Evolutionary conservation across 2,113 vertebrate genomes (phyloP), one percentile per base, ranked within the genome.

Genomic region (Mesembrinibis cayennensis): DNA sequence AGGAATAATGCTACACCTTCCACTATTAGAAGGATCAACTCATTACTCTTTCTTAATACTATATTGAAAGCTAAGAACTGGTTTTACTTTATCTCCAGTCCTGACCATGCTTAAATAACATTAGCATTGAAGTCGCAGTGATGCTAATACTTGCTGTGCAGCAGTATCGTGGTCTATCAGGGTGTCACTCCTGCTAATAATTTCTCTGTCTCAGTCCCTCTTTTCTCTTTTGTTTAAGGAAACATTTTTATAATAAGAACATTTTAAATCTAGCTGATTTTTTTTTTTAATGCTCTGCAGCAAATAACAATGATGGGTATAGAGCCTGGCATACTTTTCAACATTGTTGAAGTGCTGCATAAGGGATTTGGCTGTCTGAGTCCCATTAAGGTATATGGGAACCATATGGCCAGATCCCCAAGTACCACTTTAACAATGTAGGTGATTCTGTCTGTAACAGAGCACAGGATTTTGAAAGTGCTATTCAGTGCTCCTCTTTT

Each of bases 351-450:
- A 89, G 18, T 63, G 42, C 38, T 87, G 30, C 67, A n/a, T 63
- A 73, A 83, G 44, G 63, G 23, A 47, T 86, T 88, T 74, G 82
- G 15, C 53, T 87, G 87, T 56, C 44, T 81, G 47, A 78, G 55
- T 83, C 59, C 74, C 85, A 71, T 94, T 89, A 90, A 95, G 42
- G 47, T 81, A 47, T 53, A 67, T 44, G 55, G 53, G 53, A 94
- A 63, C 59, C 59, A 74, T 69, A 86, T 16, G 32, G 63, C 42
- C 89, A 77, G 18, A 66, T 81, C 6, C 11, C 63, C 53, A 62
- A 62, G 25, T 38, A 74, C 18, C 47, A 5, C 61, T 87, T 87
- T 3, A 44, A 94, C 94, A 96, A 71, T 20, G 52, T 42, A 76
- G 70, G 62, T 93, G 73, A 90, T 86, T 81, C 20, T 89, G 36